Evolutionary conservation across 64 coral and sea anemone genomes (phyloP).

Genomic region (Hydrozoanthus tunicans): DNA sequence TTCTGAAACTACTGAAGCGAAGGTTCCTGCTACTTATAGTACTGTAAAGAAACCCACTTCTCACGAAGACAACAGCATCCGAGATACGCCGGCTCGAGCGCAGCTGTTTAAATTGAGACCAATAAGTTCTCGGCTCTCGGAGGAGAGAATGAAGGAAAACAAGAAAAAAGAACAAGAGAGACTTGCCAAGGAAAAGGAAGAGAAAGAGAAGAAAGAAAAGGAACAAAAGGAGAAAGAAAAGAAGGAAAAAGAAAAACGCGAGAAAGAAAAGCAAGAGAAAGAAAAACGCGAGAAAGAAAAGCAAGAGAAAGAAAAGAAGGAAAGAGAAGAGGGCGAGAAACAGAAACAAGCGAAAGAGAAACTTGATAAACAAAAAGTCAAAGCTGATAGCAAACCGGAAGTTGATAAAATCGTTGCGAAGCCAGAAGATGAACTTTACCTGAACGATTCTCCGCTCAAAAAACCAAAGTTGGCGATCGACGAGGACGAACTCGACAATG

Average conservation of each 20-base stretch:
- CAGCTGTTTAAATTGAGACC: slow-evolving; percentile 49
- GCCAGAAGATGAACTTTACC: slow-evolving; percentile 42
- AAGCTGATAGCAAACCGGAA: slow-evolving; percentile 54
- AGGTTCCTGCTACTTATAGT: slow-evolving; percentile 14
- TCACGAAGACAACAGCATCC: slow-evolving; percentile 23
- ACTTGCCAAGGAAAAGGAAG: slow-evolving; percentile 26
- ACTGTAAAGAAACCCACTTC: slow-evolving; percentile 26
- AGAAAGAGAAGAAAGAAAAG: slow-evolving; percentile 18
- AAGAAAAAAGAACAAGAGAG: slow-evolving; percentile 35
- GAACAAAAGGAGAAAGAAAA: not conserved
- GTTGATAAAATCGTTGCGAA: slow-evolving; percentile 11
- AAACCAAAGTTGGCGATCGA: slow-evolving; percentile 21
- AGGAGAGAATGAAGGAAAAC: slow-evolving; percentile 55
- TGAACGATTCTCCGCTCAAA: slow-evolving; percentile 43
- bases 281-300: slow-evolving; percentile 39
- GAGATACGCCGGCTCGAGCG: slow-evolving; percentile 36
- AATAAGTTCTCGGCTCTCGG: slow-evolving; percentile 16
- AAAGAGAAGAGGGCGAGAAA: slow-evolving; percentile 38
- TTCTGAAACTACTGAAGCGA: slow-evolving; percentile 40
- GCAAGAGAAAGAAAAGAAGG: slow-evolving; percentile 59
- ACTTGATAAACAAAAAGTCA: slow-evolving; percentile 18
- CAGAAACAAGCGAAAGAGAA: slow-evolving; percentile 24
- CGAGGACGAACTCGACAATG: slow-evolving; percentile 32
- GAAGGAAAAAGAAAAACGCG: not conserved
- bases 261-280: slow-evolving; percentile 38